These are phyloP conservation scores for Drosophila parabipectinata DNA, from an alignment of 1,140 invertebrate species.

Conservation along the genomic window DNA sequence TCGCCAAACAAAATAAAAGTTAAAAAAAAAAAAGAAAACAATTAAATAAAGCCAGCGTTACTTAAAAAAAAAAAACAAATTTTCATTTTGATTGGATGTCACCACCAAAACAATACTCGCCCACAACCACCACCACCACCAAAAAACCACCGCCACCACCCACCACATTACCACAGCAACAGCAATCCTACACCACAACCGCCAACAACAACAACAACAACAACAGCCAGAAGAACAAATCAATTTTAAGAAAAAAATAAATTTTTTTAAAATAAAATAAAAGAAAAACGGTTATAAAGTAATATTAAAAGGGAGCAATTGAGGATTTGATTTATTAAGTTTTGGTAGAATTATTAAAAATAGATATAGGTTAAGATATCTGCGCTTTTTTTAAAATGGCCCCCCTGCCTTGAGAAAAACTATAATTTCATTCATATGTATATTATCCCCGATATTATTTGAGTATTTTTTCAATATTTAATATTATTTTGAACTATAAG, in stretches of 20 bases:
- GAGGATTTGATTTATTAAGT: constrained; percentile 10
- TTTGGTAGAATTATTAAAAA: not conserved
- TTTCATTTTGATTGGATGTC: constrained; percentile 63
- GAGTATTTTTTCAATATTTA: not conserved
- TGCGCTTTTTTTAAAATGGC: not conserved
- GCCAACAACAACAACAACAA: constrained; percentile 55
- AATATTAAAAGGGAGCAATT: constrained; percentile 69
- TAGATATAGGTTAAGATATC: no score
- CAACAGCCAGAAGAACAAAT: constrained; percentile 39
- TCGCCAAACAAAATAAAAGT: constrained; percentile 30
- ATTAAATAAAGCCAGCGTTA: constrained; percentile 47
- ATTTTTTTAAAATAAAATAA: constrained; percentile 32
- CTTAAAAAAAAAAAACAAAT: constrained; percentile 50
- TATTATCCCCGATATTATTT: constrained; percentile 21
- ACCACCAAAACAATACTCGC: constrained; percentile 42
- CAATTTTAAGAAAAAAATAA: constrained; percentile 28
- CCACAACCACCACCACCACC: constrained; percentile 36
- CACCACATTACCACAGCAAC: constrained; percentile 70
- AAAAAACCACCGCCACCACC: constrained; percentile 48
- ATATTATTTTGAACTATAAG: constrained; percentile 57
- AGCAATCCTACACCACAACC: constrained; percentile 63
- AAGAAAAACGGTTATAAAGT: constrained; percentile 26
- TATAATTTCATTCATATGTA: not conserved
- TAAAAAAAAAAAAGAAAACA: constrained; percentile 11
- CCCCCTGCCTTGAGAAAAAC: not conserved